phyloP scores from a whole-genome alignment of 2,888 invertebrate species.

The Auanema freiburgensis region DNA sequence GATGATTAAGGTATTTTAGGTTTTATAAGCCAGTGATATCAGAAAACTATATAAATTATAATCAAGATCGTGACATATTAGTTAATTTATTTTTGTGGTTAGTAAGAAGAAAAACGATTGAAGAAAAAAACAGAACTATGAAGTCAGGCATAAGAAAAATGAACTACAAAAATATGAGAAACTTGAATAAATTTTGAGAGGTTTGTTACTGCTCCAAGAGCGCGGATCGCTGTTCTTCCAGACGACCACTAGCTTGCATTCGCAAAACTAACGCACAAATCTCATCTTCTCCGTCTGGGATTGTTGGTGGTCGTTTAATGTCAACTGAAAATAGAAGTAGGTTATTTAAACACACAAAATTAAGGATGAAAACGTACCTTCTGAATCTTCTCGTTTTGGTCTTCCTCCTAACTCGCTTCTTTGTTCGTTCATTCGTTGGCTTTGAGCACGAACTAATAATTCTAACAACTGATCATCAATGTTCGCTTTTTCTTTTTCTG shows the following conservation, averaged over 20 bases:
- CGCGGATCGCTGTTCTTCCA: slow-evolving; percentile 55
- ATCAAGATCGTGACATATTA: too few species aligned
- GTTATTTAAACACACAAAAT: neutral
- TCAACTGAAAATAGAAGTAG: slow-evolving; percentile 9
- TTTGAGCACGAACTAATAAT: slow-evolving; percentile 49
- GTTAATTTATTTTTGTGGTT: too few species aligned
- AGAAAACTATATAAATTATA: too few species aligned
- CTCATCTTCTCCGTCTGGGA: slow-evolving; percentile 42
- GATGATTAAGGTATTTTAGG: too few species aligned
- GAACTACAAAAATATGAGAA: neutral
- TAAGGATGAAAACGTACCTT: slow-evolving; percentile 3
- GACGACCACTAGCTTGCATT: slow-evolving; percentile 49
- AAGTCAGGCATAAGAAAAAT: neutral
- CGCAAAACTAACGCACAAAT: slow-evolving; percentile 47
- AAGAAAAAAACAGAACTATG: too few species aligned
- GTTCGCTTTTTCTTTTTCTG: slow-evolving; percentile 6
- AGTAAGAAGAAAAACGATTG: too few species aligned
- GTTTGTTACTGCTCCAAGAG: slow-evolving; percentile 19
- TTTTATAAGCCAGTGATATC: too few species aligned
- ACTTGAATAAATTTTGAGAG: neutral
- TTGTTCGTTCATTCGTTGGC: slow-evolving; percentile 57
- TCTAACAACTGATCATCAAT: slow-evolving; percentile 40
- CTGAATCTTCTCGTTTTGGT: slow-evolving; percentile 12
- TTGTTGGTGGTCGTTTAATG: slow-evolving; percentile 11
- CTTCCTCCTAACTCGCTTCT: slow-evolving; percentile 51